Conservation (phyloP, 2,113 vertebrate genomes). For the Crotalus tigris region DNA sequence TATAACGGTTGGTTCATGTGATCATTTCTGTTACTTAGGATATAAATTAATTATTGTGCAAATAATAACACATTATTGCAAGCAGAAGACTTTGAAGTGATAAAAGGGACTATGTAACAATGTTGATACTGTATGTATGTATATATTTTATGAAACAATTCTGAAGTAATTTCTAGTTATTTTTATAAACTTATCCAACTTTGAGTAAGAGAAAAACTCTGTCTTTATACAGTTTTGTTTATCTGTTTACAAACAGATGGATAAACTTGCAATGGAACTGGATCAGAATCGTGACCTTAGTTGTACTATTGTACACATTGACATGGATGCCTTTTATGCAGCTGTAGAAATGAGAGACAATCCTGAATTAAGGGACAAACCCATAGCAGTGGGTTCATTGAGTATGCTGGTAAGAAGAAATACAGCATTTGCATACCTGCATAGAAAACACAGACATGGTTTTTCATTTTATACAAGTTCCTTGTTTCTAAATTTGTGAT, state of each 20-base stretch:
- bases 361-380: slow-evolving; percentile 87
- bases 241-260: slow-evolving; percentile 71
- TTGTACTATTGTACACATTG: slow-evolving; percentile 88
- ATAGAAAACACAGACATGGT: background rate
- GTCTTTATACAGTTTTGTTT: background rate
- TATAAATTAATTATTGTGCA: background rate
- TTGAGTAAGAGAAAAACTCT: background rate
- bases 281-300: slow-evolving; percentile 83
- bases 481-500: background rate
- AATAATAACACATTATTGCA: background rate
- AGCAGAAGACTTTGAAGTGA: background rate
- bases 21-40: background rate
- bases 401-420: slow-evolving; percentile 88
- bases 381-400: slow-evolving; percentile 93
- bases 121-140: background rate
- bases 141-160: background rate
- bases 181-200: background rate
- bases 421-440: background rate
- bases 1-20: background rate
- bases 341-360: slow-evolving; percentile 95
- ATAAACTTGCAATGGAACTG: slow-evolving; percentile 74
- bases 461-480: background rate
- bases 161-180: background rate
- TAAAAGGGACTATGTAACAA: background rate
- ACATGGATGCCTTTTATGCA: slow-evolving; percentile 98